Base-by-base conservation (phyloP, 2,888 invertebrate genomes). In the Protophormia terraenovae region DNA sequence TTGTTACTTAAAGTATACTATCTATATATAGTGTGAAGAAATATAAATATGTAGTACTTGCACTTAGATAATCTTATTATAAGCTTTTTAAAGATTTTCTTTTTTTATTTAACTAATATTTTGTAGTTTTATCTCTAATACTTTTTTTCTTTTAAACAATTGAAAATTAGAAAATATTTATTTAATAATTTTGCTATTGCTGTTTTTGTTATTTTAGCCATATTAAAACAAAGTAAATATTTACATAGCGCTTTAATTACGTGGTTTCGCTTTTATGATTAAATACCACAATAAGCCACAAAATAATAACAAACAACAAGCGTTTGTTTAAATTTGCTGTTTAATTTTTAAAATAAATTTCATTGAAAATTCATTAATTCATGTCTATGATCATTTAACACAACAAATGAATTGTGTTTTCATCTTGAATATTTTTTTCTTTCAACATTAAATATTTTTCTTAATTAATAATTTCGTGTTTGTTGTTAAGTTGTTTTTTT, bases 311-410 rank as follows among this genome's bases (percentile, higher is more conserved):
- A 19, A 55, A 24, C 38, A 7, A 50, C n/a, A 64, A 78, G 22
- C 14, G 19, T 60, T 78, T 78, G 47, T 27, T 35, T 27, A 24
- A 60, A 75, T 58, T 64, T 73, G 38, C 79, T 24, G 14, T 69
- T 76, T 62, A 64, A 50, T 64, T 67, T 71, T 71, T 66, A 64
- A 69, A 71, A 79, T 32, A 73, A 50, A 72, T 67, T 66, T 58
- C 19, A 67, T 64, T 73, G 32, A 53, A 82, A 7, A 29, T 10
- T 45, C 35, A 69, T 71, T 71, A 29, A 50, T 71, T 47, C 35
- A 67, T 75, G 83, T 53, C 69, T 58, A 60, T 60, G 76, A 80
- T 76, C 76, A 60, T 81, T 81, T 81, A 81, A 76, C 80, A 84
- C 80, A 47, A 73, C 50, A 71, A 27, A 78, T 78, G 27, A 80